Conservation (phyloP, 2,888 invertebrate genomes). For the Argyra leucocephala region DNA sequence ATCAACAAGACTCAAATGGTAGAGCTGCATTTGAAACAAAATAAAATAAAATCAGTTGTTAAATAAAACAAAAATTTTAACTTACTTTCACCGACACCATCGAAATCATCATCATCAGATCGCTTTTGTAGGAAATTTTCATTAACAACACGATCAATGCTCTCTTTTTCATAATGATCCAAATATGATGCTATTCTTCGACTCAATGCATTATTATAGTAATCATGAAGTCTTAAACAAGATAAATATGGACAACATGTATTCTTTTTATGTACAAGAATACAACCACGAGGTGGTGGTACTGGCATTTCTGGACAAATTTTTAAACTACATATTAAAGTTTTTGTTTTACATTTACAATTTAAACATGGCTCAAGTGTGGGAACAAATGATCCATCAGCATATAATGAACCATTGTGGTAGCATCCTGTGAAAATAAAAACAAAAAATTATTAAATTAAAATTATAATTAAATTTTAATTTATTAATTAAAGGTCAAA, state of each 20-base stretch:
- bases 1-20: background rate
- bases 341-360: slow-evolving; percentile 64
- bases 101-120: slow-evolving; percentile 40
- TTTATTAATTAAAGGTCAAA: too few relatives aligned
- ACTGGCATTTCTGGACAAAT: slow-evolving; percentile 66
- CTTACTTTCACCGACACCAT: slow-evolving; percentile 31
- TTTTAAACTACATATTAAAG: slow-evolving; percentile 64
- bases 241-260: slow-evolving; percentile 70
- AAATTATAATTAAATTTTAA: background rate
- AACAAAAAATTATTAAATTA: slow-evolving; percentile 12
- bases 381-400: slow-evolving; percentile 54
- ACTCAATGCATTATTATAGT: slow-evolving; percentile 36
- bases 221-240: slow-evolving; percentile 53
- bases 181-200: slow-evolving; percentile 39
- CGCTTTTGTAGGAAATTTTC: slow-evolving; percentile 38
- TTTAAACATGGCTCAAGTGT: slow-evolving; percentile 68
- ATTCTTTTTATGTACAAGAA: slow-evolving; percentile 56
- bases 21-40: too few relatives aligned
- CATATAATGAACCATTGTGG: slow-evolving; percentile 61
- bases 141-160: slow-evolving; percentile 40
- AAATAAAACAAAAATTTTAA: slow-evolving; percentile 9
- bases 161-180: slow-evolving; percentile 39
- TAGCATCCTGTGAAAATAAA: slow-evolving; percentile 51
- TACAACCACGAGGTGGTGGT: slow-evolving; percentile 65
- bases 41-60: background rate